Percentiles rank a stretch among this genome's conserved stretches.
Conservation (phyloP, 2,797 vertebrate species). For the Pachyuromys duprasi region DNA sequence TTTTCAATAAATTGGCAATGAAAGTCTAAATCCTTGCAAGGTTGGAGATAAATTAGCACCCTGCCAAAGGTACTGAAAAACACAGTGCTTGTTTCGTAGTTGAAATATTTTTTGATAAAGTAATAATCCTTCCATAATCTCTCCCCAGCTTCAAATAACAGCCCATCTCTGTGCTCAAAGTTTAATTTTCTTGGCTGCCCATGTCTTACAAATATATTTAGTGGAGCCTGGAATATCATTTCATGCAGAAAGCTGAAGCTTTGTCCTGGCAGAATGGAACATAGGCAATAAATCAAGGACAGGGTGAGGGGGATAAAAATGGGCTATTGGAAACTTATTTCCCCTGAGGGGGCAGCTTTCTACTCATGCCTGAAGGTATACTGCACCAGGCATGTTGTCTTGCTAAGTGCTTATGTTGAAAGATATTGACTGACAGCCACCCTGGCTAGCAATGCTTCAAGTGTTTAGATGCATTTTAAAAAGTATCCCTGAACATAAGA, state of each 20-base stretch:
- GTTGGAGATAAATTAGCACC: slow-evolving; percentile 71
- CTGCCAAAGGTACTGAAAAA: slow-evolving; percentile 31
- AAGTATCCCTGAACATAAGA: slow-evolving; percentile 45
- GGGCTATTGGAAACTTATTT: slow-evolving; percentile 64
- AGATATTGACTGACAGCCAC: slow-evolving; percentile 66
- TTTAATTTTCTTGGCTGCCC: slow-evolving; percentile 75
- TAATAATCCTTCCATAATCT: slow-evolving; percentile 76
- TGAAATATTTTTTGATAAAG: slow-evolving; percentile 75
- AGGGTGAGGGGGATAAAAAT: slow-evolving; percentile 76
- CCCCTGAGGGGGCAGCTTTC: background rate
- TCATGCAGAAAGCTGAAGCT: slow-evolving; percentile 62
- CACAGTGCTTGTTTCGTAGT: slow-evolving; percentile 3
- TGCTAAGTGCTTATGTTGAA: slow-evolving; percentile 57
- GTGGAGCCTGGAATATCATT: slow-evolving; percentile 73
- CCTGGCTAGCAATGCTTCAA: slow-evolving; percentile 54
- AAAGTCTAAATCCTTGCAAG: slow-evolving; percentile 58
- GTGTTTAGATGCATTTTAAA: slow-evolving; percentile 63
- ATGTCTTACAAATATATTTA: slow-evolving; percentile 78
- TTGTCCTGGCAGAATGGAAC: slow-evolving; percentile 60
- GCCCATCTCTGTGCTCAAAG: slow-evolving; percentile 62
- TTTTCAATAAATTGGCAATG: slow-evolving; percentile 77
- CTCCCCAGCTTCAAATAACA: slow-evolving; percentile 74
- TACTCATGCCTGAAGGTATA: background rate
- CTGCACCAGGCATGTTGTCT: slow-evolving; percentile 36
- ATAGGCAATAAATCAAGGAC: slow-evolving; percentile 71